phyloP scores from a whole-genome alignment of 2,113 vertebrate genomes.

The Strix aluco region DNA sequence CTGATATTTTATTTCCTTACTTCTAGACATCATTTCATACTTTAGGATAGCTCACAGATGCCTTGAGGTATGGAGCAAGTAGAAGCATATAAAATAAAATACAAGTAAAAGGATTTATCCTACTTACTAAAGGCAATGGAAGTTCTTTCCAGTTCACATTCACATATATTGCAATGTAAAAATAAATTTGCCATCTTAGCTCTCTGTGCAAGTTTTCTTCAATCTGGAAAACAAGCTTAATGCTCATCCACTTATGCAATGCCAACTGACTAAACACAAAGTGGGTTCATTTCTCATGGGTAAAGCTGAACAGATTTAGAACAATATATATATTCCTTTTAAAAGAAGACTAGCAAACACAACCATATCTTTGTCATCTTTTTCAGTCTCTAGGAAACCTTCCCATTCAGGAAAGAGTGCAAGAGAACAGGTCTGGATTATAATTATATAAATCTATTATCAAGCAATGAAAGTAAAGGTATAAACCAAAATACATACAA shows the following conservation, averaged over 20 bases:
- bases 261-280: constrained; percentile 13
- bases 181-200: not conserved
- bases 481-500: not conserved
- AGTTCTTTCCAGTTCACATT: not conserved
- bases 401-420: not conserved
- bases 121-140: not conserved
- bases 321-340: not conserved
- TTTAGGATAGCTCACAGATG: not conserved
- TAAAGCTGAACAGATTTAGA: constrained; percentile 4
- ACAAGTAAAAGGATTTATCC: not conserved
- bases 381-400: not conserved
- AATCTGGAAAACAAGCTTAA: not conserved
- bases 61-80: not conserved
- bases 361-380: not conserved
- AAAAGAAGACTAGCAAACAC: not conserved
- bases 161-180: not conserved
- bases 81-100: not conserved
- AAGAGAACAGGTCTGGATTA: not conserved
- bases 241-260: not conserved
- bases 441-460: not conserved
- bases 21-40: not conserved
- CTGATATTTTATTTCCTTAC: not conserved
- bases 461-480: not conserved
- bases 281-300: not conserved
- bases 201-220: not conserved